A percentile compares a stretch with the other conserved stretches of the same genome.
Evolutionary conservation across 2,113 vertebrate species (phyloP).

Genomic region (Crotalus tigris): DNA sequence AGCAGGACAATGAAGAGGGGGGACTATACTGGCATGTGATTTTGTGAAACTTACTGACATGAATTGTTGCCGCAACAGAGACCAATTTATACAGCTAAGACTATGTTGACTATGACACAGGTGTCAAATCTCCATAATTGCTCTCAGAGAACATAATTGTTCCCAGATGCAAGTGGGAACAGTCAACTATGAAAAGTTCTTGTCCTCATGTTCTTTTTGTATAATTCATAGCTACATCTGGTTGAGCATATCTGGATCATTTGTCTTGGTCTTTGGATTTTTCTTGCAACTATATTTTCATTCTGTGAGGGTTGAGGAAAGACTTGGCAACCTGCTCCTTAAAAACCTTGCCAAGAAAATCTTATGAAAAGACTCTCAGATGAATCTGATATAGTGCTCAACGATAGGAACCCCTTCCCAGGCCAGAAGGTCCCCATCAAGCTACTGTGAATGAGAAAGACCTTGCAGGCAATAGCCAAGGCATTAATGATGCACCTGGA

Average conservation of each 20-base stretch:
- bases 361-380: not conserved
- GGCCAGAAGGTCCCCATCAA: not conserved
- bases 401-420: not conserved
- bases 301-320: not conserved
- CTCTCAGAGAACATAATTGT: not conserved
- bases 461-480: not conserved
- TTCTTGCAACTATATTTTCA: not conserved
- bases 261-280: not conserved
- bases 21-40: not conserved
- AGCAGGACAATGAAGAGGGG: not conserved
- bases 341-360: not conserved
- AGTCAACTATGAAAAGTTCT: not conserved
- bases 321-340: not conserved
- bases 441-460: not conserved
- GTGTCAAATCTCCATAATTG: not conserved
- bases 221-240: not conserved
- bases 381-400: not conserved
- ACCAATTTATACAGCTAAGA: not conserved
- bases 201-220: too few relatives aligned
- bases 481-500: not conserved
- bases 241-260: not conserved
- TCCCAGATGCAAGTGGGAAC: not conserved
- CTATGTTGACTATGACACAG: not conserved
- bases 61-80: not conserved
- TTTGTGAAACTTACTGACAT: not conserved